A percentile compares a stretch with the other conserved stretches of the same genome.
phyloP scores from a whole-genome alignment of 92 coral and sea anemone species.

The Porites divaricata region DNA sequence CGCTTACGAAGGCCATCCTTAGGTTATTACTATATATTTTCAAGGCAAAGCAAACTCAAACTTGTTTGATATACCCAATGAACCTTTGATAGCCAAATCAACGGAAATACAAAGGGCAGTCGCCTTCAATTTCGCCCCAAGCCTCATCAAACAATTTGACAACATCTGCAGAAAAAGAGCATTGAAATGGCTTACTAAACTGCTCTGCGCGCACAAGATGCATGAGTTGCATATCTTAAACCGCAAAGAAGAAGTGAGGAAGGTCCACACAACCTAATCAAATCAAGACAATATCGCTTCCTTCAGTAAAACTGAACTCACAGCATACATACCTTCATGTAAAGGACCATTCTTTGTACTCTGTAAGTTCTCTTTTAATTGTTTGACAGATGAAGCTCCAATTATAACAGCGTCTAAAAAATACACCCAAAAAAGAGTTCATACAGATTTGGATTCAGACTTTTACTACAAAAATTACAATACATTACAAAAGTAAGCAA shows the following conservation, averaged over 20 bases:
- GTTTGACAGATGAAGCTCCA: constrained; percentile 88
- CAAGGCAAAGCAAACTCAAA: no score
- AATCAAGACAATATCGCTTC: no score
- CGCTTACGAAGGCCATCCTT: no score
- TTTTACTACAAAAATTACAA: no score
- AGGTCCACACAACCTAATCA: no score
- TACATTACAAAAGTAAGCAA: no score
- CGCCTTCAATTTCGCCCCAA: constrained; percentile 69
- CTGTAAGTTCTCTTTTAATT: constrained; percentile 75
- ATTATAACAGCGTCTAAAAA: constrained; percentile 83
- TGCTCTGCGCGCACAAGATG: no score
- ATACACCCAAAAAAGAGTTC: background rate
- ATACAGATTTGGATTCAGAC: no score
- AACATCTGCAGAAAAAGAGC: constrained; percentile 55
- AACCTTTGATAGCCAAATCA: constrained; percentile 1
- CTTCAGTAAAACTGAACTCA: no score
- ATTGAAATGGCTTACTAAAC: background rate
- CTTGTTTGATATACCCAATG: background rate
- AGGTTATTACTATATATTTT: no score
- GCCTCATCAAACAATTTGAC: constrained; percentile 75
- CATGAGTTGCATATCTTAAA: no score
- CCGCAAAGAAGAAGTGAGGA: no score
- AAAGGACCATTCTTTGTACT: constrained; percentile 77
- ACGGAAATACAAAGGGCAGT: constrained; percentile 74
- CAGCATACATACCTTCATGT: constrained; percentile 70